Conservation (phyloP, 2,797 vertebrate species). For the Coilia nasus region DNA sequence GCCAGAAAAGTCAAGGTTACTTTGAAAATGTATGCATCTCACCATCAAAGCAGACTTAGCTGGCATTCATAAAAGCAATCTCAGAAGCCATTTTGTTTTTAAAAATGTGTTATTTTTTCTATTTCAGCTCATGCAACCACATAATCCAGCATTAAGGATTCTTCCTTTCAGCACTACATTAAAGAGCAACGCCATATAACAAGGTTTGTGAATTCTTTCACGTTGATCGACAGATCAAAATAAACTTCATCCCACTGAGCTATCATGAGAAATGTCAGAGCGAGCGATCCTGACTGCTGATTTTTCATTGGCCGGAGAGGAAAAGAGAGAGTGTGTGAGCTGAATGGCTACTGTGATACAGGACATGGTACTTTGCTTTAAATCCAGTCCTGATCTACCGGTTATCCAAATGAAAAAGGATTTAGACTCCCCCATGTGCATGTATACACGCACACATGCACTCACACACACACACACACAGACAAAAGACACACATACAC, state of each 20-base stretch:
- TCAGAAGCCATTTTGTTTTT: not conserved
- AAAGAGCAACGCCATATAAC: not conserved
- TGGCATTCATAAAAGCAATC: not conserved
- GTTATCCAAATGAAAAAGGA: slow-evolving; percentile 79
- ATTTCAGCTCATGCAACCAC: not conserved
- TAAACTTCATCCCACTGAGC: not conserved
- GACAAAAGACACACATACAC: not conserved
- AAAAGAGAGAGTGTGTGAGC: not conserved
- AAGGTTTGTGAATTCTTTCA: slow-evolving; percentile 2
- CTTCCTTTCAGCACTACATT: not conserved
- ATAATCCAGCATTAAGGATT: not conserved
- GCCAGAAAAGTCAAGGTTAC: not conserved
- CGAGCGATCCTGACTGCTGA: not conserved
- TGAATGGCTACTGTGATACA: not conserved
- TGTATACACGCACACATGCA: not conserved
- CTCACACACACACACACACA: slow-evolving; percentile 51
- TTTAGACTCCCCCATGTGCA: slow-evolving; percentile 62
- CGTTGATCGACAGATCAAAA: slow-evolving; percentile 15
- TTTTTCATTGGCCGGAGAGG: not conserved
- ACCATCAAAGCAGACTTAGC: not conserved
- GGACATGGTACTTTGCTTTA: slow-evolving; percentile 72
- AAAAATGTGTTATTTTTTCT: not conserved
- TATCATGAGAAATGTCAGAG: not conserved
- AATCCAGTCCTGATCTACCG: slow-evolving; percentile 74
- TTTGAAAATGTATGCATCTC: not conserved